phyloP scores from a whole-genome alignment of 2,797 vertebrate species.

The Leucoraja ocellata region DNA sequence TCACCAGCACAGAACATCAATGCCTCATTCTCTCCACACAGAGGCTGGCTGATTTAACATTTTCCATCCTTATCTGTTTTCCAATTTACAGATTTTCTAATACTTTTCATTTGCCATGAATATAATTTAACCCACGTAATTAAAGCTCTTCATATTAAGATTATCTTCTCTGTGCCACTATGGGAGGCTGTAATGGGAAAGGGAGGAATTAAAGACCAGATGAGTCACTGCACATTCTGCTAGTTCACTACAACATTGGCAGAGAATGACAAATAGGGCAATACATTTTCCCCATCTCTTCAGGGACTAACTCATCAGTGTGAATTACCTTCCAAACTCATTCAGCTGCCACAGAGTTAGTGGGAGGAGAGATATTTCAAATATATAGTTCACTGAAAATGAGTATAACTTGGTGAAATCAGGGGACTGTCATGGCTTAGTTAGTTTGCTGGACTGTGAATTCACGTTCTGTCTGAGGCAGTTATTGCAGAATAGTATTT shows the following conservation, averaged over 20 bases:
- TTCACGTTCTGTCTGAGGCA: background rate
- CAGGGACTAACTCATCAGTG: background rate
- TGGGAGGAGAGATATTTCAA: background rate
- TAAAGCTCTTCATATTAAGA: background rate
- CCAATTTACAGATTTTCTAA: background rate
- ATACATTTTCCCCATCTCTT: background rate
- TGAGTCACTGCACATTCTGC: background rate
- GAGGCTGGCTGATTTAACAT: background rate
- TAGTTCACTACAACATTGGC: background rate
- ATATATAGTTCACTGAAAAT: background rate
- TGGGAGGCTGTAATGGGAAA: background rate
- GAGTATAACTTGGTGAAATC: background rate
- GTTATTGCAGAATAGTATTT: background rate
- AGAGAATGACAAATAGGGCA: background rate
- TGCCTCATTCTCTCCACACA: background rate
- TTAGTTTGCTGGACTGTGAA: no score
- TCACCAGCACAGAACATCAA: no score
- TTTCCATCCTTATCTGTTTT: background rate
- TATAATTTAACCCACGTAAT: background rate
- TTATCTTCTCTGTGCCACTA: background rate
- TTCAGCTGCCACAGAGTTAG: background rate
- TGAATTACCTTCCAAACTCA: background rate
- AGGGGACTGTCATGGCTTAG: no score
- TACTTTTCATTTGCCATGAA: background rate
- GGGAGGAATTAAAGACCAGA: background rate